Conservation (phyloP, 2,797 vertebrate genomes). For the Alauda arvensis region DNA sequence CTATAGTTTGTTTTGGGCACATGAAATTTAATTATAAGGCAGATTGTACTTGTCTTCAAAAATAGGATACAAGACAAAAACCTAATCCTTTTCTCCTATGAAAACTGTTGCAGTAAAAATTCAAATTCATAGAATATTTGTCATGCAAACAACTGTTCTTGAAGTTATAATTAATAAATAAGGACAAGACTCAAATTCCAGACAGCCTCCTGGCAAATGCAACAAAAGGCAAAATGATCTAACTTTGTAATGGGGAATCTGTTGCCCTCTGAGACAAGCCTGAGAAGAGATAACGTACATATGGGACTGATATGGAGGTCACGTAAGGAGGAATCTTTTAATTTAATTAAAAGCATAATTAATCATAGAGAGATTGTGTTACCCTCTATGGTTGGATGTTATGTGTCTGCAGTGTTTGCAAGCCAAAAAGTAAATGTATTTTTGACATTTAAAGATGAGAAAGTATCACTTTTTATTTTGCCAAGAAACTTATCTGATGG, state of each 20-base stretch:
- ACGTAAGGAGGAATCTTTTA: conserved; percentile 53
- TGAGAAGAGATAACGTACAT: conserved; percentile 27
- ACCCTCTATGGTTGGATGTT: conserved; percentile 6
- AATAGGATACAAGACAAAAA: background rate
- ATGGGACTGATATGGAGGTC: conserved; percentile 55
- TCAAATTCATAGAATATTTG: conserved; percentile 36
- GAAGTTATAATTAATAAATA: conserved; percentile 51
- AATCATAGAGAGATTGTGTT: conserved; percentile 49
- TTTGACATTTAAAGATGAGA: conserved; percentile 44
- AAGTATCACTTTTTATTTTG: conserved; percentile 9
- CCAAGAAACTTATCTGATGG: conserved; percentile 41
- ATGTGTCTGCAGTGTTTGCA: conserved; percentile 9
- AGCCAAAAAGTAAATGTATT: conserved; percentile 43
- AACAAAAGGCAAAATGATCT: conserved; percentile 48
- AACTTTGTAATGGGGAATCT: conserved; percentile 22
- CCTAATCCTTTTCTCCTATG: background rate
- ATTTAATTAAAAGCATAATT: conserved; percentile 68
- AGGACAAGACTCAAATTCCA: conserved; percentile 53
- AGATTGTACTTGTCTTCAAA: conserved; percentile 22
- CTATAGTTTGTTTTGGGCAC: background rate
- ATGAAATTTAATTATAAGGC: conserved; percentile 24
- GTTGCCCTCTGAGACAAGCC: conserved; percentile 27
- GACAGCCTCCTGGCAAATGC: conserved; percentile 42
- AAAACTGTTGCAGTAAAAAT: conserved; percentile 34
- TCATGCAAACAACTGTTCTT: conserved; percentile 31